A percentile compares a stretch with the other conserved stretches of the same genome.
These are phyloP conservation scores for Chloropsis cyanopogon DNA, from an alignment of 2,113 vertebrate genomes.

Conservation along the genomic window DNA sequence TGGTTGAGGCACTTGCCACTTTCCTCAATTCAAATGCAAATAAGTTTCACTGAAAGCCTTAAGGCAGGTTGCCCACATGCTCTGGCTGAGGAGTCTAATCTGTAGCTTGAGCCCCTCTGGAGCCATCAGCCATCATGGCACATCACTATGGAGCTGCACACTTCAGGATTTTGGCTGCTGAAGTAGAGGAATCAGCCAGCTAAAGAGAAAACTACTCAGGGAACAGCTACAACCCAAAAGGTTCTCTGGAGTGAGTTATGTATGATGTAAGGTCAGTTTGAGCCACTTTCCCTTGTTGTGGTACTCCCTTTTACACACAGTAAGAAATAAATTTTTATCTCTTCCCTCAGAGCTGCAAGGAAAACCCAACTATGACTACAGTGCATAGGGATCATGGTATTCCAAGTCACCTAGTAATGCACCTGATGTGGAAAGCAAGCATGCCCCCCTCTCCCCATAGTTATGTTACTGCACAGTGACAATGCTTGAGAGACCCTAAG, in stretches of 20 bases:
- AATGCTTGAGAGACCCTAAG: background rate
- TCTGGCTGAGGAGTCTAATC: background rate
- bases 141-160: background rate
- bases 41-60: background rate
- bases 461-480: background rate
- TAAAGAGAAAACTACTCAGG: background rate
- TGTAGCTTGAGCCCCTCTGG: background rate
- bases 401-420: fast-evolving
- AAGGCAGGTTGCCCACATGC: background rate
- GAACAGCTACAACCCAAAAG: background rate
- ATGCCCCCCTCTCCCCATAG: background rate
- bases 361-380: background rate
- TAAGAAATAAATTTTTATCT: background rate
- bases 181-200: background rate
- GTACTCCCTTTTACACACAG: background rate
- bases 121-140: background rate
- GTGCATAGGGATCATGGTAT: background rate
- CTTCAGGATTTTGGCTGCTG: background rate
- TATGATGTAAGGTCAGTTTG: background rate
- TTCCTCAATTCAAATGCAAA: background rate
- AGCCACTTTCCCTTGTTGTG: background rate
- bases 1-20: background rate
- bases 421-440: background rate
- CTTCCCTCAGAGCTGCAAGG: background rate
- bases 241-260: background rate